phyloP scores from a whole-genome alignment of 2,797 vertebrate species.

The Sphaeramia orbicularis region DNA sequence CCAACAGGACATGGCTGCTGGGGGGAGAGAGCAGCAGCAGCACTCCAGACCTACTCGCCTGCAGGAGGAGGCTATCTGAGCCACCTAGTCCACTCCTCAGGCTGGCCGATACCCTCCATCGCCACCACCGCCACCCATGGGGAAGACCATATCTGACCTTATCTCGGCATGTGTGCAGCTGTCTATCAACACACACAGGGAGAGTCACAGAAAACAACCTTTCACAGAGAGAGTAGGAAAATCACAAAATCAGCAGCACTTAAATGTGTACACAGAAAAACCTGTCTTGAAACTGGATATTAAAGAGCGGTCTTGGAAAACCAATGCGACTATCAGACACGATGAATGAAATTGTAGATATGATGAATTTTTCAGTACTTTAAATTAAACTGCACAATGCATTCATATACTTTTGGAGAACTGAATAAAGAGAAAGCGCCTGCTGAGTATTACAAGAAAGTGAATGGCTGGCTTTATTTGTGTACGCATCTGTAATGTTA shows the following conservation, averaged over 20 bases:
- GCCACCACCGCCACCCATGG: slow-evolving; percentile 57
- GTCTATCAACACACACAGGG: slow-evolving; percentile 61
- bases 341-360: slow-evolving; percentile 21
- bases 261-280: slow-evolving; percentile 37
- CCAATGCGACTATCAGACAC: slow-evolving; percentile 11
- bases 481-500: slow-evolving; percentile 79
- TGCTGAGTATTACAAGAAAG: slow-evolving; percentile 57
- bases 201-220: slow-evolving; percentile 50
- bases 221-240: slow-evolving; percentile 42
- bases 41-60: slow-evolving; percentile 78
- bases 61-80: slow-evolving; percentile 81
- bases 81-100: slow-evolving; percentile 76
- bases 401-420: slow-evolving; percentile 56
- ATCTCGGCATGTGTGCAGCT: slow-evolving; percentile 67
- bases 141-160: slow-evolving; percentile 79
- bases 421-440: slow-evolving; percentile 63
- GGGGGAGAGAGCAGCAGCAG: slow-evolving; percentile 69
- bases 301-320: slow-evolving; percentile 28
- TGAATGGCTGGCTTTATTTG: slow-evolving; percentile 78
- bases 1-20: slow-evolving; percentile 83
- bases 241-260: slow-evolving; percentile 49
- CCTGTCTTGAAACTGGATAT: slow-evolving; percentile 39
- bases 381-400: slow-evolving; percentile 54
- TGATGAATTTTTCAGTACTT: slow-evolving; percentile 43
- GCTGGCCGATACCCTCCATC: slow-evolving; percentile 70